A percentile compares a stretch with the other conserved stretches of the same genome.
Conservation (phyloP, 2,888 invertebrate species). For the Diaperis boleti region DNA sequence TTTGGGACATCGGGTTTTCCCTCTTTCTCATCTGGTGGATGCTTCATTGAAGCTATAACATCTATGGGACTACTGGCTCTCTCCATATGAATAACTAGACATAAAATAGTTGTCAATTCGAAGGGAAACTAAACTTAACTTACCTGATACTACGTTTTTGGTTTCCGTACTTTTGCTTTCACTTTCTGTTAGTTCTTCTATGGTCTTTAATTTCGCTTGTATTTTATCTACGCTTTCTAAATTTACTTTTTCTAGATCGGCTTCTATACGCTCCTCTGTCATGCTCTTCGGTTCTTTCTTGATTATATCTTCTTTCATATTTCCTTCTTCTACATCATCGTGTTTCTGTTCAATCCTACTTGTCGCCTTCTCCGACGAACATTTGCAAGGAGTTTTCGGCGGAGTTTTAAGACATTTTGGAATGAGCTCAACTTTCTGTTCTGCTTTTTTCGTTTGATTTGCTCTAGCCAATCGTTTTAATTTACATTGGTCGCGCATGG, state of each 20-base stretch:
- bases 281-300: too few relatives aligned
- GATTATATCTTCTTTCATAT: too few relatives aligned
- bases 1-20: too few relatives aligned
- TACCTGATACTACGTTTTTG: conserved; percentile 2
- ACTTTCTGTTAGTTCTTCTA: conserved; percentile 50
- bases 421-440: too few relatives aligned
- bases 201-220: conserved; percentile 44
- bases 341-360: too few relatives aligned
- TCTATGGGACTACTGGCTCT: conserved; percentile 15
- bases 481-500: too few relatives aligned
- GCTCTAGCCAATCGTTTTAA: neutral
- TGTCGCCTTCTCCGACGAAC: too few relatives aligned
- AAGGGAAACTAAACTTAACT: neutral
- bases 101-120: neutral
- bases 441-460: conserved; percentile 22
- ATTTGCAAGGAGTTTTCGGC: too few relatives aligned
- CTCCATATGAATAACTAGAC: conserved; percentile 4
- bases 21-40: neutral
- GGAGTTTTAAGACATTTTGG: too few relatives aligned
- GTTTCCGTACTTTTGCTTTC: conserved; percentile 9
- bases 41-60: neutral
- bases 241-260: neutral
- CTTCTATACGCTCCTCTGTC: too few relatives aligned
- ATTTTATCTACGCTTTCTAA: conserved; percentile 20
- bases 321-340: too few relatives aligned